Evolutionary conservation across 2,113 vertebrate genomes (phyloP).

Genomic region (Brienomyrus longianalis): DNA sequence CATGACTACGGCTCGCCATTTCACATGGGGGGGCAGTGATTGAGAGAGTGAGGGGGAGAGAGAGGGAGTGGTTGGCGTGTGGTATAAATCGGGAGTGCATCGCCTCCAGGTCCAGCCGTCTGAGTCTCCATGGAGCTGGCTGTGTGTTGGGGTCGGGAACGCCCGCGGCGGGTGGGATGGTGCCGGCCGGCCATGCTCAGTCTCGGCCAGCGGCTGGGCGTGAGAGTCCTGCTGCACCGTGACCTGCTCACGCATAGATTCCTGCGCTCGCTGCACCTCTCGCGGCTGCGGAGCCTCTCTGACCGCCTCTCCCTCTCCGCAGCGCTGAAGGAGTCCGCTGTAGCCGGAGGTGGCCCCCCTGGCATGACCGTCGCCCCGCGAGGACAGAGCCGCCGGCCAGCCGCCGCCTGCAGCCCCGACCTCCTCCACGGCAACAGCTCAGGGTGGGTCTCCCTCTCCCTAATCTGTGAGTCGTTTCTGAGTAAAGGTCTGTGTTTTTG

Average conservation of each 20-base stretch:
- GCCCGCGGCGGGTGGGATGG: neutral
- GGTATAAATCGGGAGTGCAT: neutral
- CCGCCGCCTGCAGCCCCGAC: conserved; percentile 48
- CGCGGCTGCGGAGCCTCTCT: conserved; percentile 52
- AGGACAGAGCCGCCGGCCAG: conserved; percentile 59
- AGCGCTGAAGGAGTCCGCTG: conserved; percentile 67
- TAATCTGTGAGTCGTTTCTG: neutral
- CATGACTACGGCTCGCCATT: neutral
- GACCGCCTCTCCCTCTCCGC: conserved; percentile 56
- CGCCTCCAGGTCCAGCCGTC: neutral
- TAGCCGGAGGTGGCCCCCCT: conserved; percentile 66
- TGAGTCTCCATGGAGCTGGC: conserved; percentile 36
- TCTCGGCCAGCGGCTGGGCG: conserved; percentile 58
- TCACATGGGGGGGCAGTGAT: neutral
- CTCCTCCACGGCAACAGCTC: conserved; percentile 54
- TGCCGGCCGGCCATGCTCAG: conserved; percentile 40
- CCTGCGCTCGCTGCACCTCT: conserved; percentile 56
- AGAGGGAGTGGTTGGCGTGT: neutral
- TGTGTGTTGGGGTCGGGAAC: conserved; percentile 5
- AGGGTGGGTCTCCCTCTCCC: conserved; percentile 63
- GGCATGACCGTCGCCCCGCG: conserved; percentile 80
- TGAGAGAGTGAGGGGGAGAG: neutral
- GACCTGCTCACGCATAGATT: conserved; percentile 71
- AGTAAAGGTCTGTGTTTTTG: neutral
- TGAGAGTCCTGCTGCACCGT: conserved; percentile 67